Conservation (phyloP, 2,888 invertebrate genomes). For the Oscheius sp. region DNA sequence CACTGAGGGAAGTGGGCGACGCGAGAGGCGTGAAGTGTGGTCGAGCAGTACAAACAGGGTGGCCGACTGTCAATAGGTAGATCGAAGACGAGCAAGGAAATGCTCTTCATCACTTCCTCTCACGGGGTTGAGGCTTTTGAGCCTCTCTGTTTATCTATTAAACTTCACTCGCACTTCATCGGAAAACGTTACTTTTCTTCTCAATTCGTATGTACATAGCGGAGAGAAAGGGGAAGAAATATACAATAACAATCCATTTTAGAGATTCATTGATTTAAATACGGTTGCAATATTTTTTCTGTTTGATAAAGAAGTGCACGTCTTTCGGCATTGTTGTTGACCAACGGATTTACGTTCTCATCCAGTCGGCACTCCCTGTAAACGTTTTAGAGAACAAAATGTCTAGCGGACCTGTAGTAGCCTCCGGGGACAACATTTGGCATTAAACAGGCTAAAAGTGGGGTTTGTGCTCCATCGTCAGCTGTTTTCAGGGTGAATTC, state of each 20-base stretch:
- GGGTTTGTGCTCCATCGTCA: conserved; percentile 35
- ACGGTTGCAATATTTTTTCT: not conserved
- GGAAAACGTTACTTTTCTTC: not conserved
- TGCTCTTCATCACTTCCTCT: conserved; percentile 29
- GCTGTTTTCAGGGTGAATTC: conserved; percentile 26
- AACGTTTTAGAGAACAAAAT: not conserved
- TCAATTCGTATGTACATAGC: not conserved
- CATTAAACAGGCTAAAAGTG: conserved; percentile 21
- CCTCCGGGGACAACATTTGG: conserved; percentile 14
- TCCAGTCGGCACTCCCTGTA: conserved; percentile 33
- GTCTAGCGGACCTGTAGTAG: conserved; percentile 21
- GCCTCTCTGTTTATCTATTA: conserved; percentile 20
- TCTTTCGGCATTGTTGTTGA: conserved; percentile 25
- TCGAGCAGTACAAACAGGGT: conserved; percentile 35
- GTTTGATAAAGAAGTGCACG: conserved; percentile 11
- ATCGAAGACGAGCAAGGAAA: conserved; percentile 30
- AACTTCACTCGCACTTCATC: conserved; percentile 19
- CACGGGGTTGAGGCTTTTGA: not conserved
- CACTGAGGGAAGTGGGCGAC: conserved; percentile 34
- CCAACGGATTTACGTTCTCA: conserved; percentile 35
- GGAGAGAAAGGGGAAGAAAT: not conserved
- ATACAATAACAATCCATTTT: not conserved
- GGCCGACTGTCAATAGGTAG: conserved; percentile 31
- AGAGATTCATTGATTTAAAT: conserved; percentile 6
- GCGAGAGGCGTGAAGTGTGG: conserved; percentile 35